phyloP scores from a whole-genome alignment of 2,888 invertebrate species.

The Caenorhabditis sp. region DNA sequence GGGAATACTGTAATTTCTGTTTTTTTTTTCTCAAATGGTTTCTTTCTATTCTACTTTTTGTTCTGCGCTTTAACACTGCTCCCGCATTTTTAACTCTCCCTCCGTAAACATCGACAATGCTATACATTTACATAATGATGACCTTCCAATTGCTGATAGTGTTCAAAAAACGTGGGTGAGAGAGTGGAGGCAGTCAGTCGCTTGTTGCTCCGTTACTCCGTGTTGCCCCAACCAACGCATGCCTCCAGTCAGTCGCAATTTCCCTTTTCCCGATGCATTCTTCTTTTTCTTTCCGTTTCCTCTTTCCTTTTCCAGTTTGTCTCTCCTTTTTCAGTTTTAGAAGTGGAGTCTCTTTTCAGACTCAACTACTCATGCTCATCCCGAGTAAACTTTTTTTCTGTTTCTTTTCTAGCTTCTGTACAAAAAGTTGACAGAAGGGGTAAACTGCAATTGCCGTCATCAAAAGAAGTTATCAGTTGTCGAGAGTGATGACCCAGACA shows the following conservation, averaged over 20 bases:
- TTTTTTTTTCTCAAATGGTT: not conserved
- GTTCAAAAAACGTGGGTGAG: not conserved
- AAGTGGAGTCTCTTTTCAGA: not conserved
- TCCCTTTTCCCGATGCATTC: not conserved
- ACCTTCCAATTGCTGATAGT: slow-evolving; percentile 6
- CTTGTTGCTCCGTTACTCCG: slow-evolving; percentile 27
- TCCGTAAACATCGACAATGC: no score
- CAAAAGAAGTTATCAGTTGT: not conserved
- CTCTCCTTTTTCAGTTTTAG: not conserved
- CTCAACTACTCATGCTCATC: no score
- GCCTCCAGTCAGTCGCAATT: slow-evolving; percentile 8
- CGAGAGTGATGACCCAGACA: not conserved
- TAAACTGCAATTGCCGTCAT: no score
- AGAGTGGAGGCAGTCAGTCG: slow-evolving; percentile 7
- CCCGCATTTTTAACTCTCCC: no score
- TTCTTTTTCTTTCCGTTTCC: slow-evolving; percentile 5
- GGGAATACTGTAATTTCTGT: no score
- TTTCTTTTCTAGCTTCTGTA: not conserved
- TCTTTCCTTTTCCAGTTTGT: not conserved
- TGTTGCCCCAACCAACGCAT: slow-evolving; percentile 23
- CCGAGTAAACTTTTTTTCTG: not conserved
- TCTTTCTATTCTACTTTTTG: not conserved
- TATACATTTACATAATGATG: not conserved
- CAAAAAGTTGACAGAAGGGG: no score
- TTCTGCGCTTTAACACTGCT: slow-evolving; percentile 5